Conservation (phyloP, 2,113 vertebrate species). For the Dinomys branickii region DNA sequence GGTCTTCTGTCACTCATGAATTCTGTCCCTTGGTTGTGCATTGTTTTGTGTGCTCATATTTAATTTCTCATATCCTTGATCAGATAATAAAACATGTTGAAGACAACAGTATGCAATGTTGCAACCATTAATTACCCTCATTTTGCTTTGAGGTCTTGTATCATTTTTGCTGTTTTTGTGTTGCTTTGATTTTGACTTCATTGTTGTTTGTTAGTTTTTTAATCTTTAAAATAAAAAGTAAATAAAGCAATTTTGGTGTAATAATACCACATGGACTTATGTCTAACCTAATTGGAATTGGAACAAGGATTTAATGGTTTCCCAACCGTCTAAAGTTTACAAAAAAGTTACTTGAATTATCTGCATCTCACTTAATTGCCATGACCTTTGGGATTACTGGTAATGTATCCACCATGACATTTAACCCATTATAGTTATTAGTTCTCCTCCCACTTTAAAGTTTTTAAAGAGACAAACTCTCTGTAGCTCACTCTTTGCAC, state of each 20-base stretch:
- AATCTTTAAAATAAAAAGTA: no score
- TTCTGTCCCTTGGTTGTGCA: not conserved
- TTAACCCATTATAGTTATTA: not conserved
- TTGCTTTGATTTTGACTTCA: no score
- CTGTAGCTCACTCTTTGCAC: not conserved
- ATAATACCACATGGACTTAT: not conserved
- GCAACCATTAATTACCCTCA: no score
- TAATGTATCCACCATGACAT: not conserved
- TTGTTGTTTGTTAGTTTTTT: no score
- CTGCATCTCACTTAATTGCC: not conserved
- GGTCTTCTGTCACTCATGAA: not conserved
- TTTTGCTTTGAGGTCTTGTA: no score
- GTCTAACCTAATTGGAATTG: not conserved
- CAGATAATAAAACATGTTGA: not conserved
- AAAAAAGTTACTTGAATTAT: not conserved
- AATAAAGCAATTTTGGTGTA: not conserved
- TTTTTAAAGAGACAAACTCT: not conserved
- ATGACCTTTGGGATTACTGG: not conserved
- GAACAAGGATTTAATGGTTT: not conserved
- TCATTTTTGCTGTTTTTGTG: no score
- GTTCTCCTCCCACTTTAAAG: not conserved
- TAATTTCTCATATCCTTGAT: not conserved
- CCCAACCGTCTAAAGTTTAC: not conserved
- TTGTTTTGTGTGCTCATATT: not conserved
- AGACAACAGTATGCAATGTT: no score